These are phyloP conservation scores for Cordilura impudica DNA, from an alignment of 2,888 invertebrate genomes.

Conservation along the genomic window DNA sequence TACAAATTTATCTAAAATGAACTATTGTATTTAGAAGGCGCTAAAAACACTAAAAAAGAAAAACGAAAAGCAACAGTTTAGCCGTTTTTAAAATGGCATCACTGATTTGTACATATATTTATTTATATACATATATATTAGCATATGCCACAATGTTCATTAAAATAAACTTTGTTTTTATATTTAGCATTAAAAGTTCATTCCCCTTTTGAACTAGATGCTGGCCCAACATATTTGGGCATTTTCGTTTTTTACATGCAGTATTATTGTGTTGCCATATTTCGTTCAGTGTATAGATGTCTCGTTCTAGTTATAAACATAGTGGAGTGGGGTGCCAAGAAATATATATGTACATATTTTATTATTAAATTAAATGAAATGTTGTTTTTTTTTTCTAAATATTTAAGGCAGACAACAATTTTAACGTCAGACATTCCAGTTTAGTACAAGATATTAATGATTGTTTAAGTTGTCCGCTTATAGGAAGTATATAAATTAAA, in stretches of 20 bases:
- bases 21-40: no score
- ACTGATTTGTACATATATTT: no score
- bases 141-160: slow-evolving; percentile 11
- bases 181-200: slow-evolving; percentile 52
- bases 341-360: background rate
- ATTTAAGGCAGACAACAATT: slow-evolving; percentile 17
- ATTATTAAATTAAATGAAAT: background rate
- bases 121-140: no score
- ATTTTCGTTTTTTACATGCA: background rate
- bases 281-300: slow-evolving; percentile 36
- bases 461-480: background rate
- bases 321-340: slow-evolving; percentile 23
- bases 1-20: no score
- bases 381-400: background rate
- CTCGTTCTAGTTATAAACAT: background rate
- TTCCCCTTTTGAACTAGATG: slow-evolving; percentile 57
- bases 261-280: slow-evolving; percentile 22
- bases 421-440: slow-evolving; percentile 47
- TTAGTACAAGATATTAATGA: background rate
- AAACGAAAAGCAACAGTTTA: no score
- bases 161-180: slow-evolving; percentile 16
- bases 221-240: slow-evolving; percentile 29
- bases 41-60: no score
- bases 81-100: no score
- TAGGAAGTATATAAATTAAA: slow-evolving; percentile 1